These are phyloP conservation scores for Metopolophium dirhodum DNA, from an alignment of 1,140 invertebrate species.

Conservation along the genomic window DNA sequence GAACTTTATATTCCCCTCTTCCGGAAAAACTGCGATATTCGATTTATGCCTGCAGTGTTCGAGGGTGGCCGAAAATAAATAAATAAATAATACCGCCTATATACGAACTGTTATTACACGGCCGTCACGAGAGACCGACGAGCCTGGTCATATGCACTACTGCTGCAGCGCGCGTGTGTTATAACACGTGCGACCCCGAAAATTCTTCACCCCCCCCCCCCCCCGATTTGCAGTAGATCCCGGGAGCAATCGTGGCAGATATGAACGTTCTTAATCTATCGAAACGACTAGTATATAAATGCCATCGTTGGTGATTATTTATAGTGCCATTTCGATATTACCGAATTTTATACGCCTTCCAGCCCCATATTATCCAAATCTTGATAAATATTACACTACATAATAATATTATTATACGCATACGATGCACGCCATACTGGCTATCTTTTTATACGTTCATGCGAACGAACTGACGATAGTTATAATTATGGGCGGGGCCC, in stretches of 20 bases:
- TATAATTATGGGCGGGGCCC: not conserved
- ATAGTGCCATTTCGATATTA: not conserved
- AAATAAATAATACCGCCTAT: not conserved
- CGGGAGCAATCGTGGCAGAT: not conserved
- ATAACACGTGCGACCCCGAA: not conserved
- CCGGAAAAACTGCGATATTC: not conserved
- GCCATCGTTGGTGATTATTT: slow-evolving; percentile 22
- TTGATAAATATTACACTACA: slow-evolving; percentile 17
- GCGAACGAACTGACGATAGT: not conserved
- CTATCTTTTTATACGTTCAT: not conserved
- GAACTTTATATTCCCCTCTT: not conserved
- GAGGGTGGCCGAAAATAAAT: not conserved
- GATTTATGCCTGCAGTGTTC: not conserved
- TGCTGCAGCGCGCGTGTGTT: not conserved
- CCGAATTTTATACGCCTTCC: not conserved
- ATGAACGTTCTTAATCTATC: slow-evolving; percentile 26
- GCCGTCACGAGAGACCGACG: not conserved
- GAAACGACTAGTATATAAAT: slow-evolving; percentile 13
- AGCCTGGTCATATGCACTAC: not conserved
- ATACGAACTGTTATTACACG: not conserved
- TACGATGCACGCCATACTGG: not conserved
- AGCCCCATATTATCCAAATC: not conserved
- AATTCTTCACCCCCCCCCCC: not conserved
- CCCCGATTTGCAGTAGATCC: too few relatives aligned
- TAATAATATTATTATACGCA: too few relatives aligned